phyloP scores from a whole-genome alignment of 2,888 invertebrate species.

The Andrena trimmerana region DNA sequence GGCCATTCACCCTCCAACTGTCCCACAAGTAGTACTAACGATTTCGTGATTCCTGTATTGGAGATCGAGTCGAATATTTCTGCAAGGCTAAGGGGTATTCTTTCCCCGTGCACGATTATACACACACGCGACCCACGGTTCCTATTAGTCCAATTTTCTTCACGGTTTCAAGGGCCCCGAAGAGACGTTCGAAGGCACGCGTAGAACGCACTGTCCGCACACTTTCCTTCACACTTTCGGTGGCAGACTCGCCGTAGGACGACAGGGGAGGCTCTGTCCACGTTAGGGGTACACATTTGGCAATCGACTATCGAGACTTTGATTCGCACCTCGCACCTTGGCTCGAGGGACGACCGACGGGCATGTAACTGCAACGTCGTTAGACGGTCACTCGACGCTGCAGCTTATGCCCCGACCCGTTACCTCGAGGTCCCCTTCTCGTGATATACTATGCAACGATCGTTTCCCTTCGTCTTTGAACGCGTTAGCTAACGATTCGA shows the following conservation, averaged over 20 bases:
- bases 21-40: background rate
- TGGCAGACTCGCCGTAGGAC: background rate
- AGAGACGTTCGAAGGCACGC: slow-evolving; percentile 9
- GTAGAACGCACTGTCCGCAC: slow-evolving; percentile 13
- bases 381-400: slow-evolving; percentile 64
- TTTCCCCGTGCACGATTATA: slow-evolving; percentile 10
- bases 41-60: background rate
- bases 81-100: background rate
- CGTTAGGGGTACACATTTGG: background rate
- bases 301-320: background rate
- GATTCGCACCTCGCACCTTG: background rate
- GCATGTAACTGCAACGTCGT: slow-evolving; percentile 58
- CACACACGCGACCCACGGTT: slow-evolving; percentile 56
- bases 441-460: background rate
- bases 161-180: slow-evolving; percentile 27
- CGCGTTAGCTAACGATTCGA: background rate
- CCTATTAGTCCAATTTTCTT: slow-evolving; percentile 60
- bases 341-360: slow-evolving; percentile 22
- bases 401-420: slow-evolving; percentile 37
- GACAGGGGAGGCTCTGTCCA: background rate
- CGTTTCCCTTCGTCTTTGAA: background rate
- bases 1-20: background rate
- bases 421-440: background rate
- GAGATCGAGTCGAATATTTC: background rate
- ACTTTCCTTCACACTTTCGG: slow-evolving; percentile 2